Evolutionary conservation across 2,113 vertebrate genomes (phyloP).

Genomic region (Tautogolabrus adspersus): DNA sequence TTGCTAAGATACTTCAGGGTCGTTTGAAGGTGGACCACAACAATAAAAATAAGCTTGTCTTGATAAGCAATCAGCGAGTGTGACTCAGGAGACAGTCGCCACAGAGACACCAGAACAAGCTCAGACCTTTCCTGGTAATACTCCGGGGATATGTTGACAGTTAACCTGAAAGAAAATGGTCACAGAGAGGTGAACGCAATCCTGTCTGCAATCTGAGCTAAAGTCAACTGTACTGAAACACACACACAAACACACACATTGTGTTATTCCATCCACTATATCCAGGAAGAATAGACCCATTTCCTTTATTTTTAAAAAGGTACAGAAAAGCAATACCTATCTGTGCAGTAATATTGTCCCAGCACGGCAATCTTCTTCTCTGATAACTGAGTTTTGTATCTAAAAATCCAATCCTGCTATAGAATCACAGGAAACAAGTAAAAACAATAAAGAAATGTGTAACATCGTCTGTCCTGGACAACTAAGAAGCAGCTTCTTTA

Average conservation of each 20-base stretch:
- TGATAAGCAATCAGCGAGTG: constrained; percentile 49
- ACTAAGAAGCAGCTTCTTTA: constrained; percentile 4
- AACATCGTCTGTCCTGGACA: not conserved
- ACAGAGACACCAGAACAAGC: constrained; percentile 29
- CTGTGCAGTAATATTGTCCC: constrained; percentile 28
- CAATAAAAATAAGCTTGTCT: constrained; percentile 31
- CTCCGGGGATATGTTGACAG: constrained; percentile 48
- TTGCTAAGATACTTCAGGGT: constrained; percentile 4
- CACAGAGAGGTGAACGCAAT: constrained; percentile 36
- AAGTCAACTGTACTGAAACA: constrained; percentile 33
- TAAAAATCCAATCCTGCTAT: constrained; percentile 25
- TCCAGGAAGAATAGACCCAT: not conserved
- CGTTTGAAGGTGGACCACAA: constrained; percentile 44
- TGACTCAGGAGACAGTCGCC: constrained; percentile 40
- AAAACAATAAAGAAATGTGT: constrained; percentile 5
- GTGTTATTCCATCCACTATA: constrained; percentile 32
- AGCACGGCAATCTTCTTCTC: constrained; percentile 4
- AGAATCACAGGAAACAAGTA: constrained; percentile 17
- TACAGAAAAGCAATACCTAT: constrained; percentile 44
- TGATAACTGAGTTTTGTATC: constrained; percentile 47
- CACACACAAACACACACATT: not conserved
- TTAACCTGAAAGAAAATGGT: constrained; percentile 54
- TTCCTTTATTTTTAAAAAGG: constrained; percentile 52
- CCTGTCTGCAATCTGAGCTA: constrained; percentile 26
- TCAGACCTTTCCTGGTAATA: constrained; percentile 21